These are phyloP conservation scores for Dicranocentrus wangi DNA, from an alignment of 2,888 invertebrate genomes.

Conservation along the genomic window DNA sequence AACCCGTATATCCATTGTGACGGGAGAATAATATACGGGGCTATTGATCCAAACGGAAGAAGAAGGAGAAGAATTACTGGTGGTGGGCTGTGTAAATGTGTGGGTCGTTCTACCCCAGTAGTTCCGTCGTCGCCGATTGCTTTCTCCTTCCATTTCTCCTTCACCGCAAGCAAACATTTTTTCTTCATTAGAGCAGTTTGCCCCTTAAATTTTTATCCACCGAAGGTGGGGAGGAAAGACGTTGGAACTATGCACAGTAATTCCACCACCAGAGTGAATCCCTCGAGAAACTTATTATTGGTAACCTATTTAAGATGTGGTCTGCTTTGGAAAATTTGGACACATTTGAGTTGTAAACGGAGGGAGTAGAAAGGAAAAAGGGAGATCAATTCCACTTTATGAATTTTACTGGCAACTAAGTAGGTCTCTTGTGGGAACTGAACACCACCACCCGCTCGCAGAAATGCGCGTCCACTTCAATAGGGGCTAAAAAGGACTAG, in stretches of 20 bases:
- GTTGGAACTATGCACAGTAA: neutral
- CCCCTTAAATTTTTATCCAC: neutral
- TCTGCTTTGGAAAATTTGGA: no score
- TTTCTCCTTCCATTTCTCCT: constrained; percentile 35
- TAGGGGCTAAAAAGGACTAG: no score
- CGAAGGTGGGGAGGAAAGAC: neutral
- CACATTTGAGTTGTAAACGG: no score
- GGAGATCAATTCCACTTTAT: no score
- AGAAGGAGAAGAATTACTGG: constrained; percentile 9
- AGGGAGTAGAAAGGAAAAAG: no score
- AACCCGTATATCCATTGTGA: no score
- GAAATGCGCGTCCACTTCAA: no score
- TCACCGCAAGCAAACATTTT: constrained; percentile 11
- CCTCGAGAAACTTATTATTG: no score
- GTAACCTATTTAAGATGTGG: neutral
- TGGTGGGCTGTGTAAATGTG: constrained; percentile 40
- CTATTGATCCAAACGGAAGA: constrained; percentile 44
- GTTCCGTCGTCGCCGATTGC: constrained; percentile 38
- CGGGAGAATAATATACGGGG: neutral
- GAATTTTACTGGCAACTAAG: no score
- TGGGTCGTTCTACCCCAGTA: constrained; percentile 43
- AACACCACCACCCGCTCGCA: no score
- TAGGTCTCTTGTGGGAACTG: no score
- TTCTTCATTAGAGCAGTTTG: constrained; percentile 10
- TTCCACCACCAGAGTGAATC: no score